Conservation (phyloP, 2,113 vertebrate species). For the Platysternon megacephalum region DNA sequence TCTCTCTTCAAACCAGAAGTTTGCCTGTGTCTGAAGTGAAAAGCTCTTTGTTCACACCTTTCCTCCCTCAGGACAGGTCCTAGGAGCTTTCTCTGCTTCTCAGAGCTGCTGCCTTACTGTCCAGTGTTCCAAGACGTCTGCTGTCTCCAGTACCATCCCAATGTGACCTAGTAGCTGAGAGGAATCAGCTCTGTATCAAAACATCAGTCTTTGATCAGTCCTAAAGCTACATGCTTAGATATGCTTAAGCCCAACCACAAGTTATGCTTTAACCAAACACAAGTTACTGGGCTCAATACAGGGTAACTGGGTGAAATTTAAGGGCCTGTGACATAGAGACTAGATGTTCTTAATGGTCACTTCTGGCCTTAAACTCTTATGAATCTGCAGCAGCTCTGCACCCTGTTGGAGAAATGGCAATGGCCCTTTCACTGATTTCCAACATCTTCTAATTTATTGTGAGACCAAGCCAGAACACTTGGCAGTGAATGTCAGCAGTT, state of each 20-base stretch:
- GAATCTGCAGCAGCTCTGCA: background rate
- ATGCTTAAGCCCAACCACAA: background rate
- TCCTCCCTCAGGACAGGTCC: background rate
- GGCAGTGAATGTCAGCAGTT: background rate
- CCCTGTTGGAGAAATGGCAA: background rate
- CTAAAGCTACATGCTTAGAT: background rate
- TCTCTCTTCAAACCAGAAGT: background rate
- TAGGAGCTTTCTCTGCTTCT: background rate
- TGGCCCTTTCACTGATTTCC: background rate
- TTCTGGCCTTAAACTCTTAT: background rate
- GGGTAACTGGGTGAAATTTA: background rate
- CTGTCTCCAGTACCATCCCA: background rate
- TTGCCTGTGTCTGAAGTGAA: background rate
- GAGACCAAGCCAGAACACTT: background rate
- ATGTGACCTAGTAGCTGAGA: background rate
- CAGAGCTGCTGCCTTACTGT: too few relatives aligned
- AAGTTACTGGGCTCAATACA: background rate
- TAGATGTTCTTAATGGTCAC: background rate
- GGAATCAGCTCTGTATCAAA: background rate
- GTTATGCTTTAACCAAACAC: background rate
- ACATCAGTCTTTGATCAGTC: background rate
- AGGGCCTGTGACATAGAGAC: background rate
- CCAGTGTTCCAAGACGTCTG: too few relatives aligned
- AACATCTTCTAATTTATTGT: background rate
- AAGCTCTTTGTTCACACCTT: background rate